phyloP scores from a whole-genome alignment of 2,888 invertebrate species.

The Neelides folsomi region DNA sequence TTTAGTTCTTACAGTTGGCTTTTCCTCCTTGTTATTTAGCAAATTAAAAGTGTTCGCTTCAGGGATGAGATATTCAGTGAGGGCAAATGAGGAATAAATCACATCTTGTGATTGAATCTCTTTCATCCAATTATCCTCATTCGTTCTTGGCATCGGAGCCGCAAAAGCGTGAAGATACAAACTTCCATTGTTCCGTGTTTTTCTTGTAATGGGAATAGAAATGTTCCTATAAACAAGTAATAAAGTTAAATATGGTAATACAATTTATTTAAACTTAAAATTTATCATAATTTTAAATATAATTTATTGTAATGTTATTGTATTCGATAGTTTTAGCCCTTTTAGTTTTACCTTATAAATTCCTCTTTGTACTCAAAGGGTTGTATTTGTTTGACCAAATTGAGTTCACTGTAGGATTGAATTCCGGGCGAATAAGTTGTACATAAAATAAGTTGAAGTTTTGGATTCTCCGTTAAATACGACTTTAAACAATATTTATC shows the following conservation, averaged over 20 bases:
- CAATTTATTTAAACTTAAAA: background rate
- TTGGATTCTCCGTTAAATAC: conserved; percentile 36
- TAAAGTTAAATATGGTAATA: too few relatives aligned
- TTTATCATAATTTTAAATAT: too few relatives aligned
- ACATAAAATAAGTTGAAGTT: conserved; percentile 35
- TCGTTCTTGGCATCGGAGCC: conserved; percentile 38
- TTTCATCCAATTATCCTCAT: conserved; percentile 42
- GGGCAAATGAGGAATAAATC: conserved; percentile 46
- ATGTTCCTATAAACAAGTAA: conserved; percentile 46
- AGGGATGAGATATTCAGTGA: conserved; percentile 63
- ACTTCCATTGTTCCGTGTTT: conserved; percentile 70
- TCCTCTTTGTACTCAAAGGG: conserved; percentile 21
- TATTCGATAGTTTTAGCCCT: background rate
- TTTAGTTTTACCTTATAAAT: background rate
- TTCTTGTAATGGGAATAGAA: conserved; percentile 54
- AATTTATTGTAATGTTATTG: background rate
- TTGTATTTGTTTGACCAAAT: conserved; percentile 16
- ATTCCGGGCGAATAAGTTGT: conserved; percentile 23
- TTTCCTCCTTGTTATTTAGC: conserved; percentile 31
- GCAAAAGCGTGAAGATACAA: conserved; percentile 62
- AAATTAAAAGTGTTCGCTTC: conserved; percentile 48
- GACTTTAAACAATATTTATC: conserved; percentile 35
- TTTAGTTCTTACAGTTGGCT: background rate
- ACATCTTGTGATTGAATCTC: conserved; percentile 50
- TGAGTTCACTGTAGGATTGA: conserved; percentile 11